A percentile compares a stretch with the other conserved stretches of the same genome.
phyloP scores from a whole-genome alignment of 23 tunicate genomes.

The Corella eumyota region DNA sequence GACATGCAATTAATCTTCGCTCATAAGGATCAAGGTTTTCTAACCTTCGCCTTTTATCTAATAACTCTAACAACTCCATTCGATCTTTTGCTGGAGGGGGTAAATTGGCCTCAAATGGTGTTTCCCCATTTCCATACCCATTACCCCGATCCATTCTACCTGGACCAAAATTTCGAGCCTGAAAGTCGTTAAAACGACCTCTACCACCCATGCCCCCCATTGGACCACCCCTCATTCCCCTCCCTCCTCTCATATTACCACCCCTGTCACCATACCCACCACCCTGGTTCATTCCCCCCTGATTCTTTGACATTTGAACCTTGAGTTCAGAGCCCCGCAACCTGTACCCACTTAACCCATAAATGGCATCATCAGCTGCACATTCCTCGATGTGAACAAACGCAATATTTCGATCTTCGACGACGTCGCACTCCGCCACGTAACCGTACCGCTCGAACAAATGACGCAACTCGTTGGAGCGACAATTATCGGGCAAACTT shows the following conservation, averaged over 20 bases:
- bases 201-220: slow-evolving; percentile 12
- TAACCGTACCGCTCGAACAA: slow-evolving; percentile 89
- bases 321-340: slow-evolving; percentile 51
- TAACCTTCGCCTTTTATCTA: slow-evolving; percentile 73
- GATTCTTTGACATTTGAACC: slow-evolving; percentile 86
- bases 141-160: slow-evolving; percentile 22
- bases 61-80: slow-evolving; percentile 74
- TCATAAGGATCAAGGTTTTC: slow-evolving; percentile 86
- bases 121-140: slow-evolving; percentile 29
- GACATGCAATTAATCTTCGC: slow-evolving; percentile 70
- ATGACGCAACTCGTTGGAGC: slow-evolving; percentile 53
- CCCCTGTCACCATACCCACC: slow-evolving; percentile 23
- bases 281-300: slow-evolving; percentile 10
- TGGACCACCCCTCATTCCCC: slow-evolving; percentile 24
- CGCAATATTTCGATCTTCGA: slow-evolving; percentile 89
- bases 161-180: slow-evolving; percentile 7
- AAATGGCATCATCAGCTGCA: slow-evolving; percentile 83
- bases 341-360: slow-evolving; percentile 61
- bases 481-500: slow-evolving; percentile 55
- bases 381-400: slow-evolving; percentile 82
- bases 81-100: slow-evolving; percentile 87
- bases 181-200: slow-evolving; percentile 11
- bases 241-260: slow-evolving; percentile 33
- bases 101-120: slow-evolving; percentile 22
- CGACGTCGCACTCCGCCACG: slow-evolving; percentile 93